These are phyloP conservation scores for Hydropotes inermis DNA, from an alignment of 2,113 vertebrate genomes.

Conservation along the genomic window DNA sequence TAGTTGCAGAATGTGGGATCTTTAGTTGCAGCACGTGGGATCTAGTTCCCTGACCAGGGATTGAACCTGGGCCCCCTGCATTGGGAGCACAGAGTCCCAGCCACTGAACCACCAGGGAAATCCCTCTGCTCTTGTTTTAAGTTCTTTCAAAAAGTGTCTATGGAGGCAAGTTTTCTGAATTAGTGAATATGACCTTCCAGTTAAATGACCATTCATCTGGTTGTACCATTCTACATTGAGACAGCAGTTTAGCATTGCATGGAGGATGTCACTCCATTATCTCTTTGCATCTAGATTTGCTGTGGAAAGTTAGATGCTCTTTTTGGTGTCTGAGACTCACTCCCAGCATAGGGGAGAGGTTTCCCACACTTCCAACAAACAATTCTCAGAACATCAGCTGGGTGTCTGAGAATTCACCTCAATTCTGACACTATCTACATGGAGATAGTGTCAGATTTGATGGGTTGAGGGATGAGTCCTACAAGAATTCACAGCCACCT, in stretches of 20 bases:
- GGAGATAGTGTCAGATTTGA: background rate
- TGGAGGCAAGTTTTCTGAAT: background rate
- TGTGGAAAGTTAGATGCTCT: background rate
- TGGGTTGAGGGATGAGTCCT: background rate
- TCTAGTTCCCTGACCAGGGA: no score
- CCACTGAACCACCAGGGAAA: no score
- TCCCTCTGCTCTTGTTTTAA: background rate
- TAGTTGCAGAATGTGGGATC: no score
- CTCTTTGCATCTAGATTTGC: background rate
- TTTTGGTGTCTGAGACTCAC: background rate
- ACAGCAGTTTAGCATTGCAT: background rate
- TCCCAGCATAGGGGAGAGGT: background rate
- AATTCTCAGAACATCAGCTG: background rate
- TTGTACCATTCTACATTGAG: background rate
- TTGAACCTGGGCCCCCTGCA: no score
- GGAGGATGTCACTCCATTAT: background rate
- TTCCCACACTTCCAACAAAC: background rate
- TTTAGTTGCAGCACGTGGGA: no score
- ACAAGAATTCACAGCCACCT: background rate
- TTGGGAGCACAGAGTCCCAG: no score
- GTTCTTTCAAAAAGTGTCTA: background rate
- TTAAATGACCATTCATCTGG: background rate
- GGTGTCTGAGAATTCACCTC: background rate
- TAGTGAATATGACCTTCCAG: background rate
- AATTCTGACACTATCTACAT: background rate